Evolutionary conservation across 2,888 invertebrate genomes (phyloP).

Genomic region (Achlya flavicornis): DNA sequence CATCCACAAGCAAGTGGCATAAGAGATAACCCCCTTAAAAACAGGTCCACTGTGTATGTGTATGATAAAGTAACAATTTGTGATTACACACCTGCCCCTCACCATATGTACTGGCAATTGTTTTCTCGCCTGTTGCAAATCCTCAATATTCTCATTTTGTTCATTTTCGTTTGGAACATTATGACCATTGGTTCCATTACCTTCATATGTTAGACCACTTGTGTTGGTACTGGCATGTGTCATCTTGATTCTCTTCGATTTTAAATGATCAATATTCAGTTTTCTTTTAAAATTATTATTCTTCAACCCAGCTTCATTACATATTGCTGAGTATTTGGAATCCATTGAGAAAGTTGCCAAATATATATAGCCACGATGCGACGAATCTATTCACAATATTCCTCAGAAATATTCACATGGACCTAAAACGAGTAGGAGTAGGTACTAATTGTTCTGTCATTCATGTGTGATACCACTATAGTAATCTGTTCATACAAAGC

Average conservation of each 20-base stretch:
- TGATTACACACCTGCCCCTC: conserved; percentile 63
- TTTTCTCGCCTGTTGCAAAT: conserved; percentile 70
- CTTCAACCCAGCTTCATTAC: conserved; percentile 45
- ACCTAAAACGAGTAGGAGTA: too few species aligned
- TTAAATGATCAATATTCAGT: conserved; percentile 43
- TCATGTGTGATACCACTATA: too few species aligned
- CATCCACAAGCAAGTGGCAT: too few species aligned
- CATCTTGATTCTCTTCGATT: conserved; percentile 59
- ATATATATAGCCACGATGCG: background rate
- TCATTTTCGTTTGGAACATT: conserved; percentile 27
- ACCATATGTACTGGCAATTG: conserved; percentile 83
- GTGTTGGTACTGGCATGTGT: conserved; percentile 21
- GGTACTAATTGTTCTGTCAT: too few species aligned
- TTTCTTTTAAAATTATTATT: conserved; percentile 52
- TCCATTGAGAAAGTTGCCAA: conserved; percentile 56
- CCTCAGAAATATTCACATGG: too few species aligned
- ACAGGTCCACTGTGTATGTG: too few species aligned
- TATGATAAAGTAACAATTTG: background rate
- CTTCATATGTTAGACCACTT: conserved; percentile 4
- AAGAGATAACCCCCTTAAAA: too few species aligned
- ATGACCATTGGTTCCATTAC: conserved; percentile 35
- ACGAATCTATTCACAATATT: too few species aligned
- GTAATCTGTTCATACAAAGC: too few species aligned
- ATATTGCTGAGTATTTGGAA: conserved; percentile 71
- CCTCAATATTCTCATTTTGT: conserved; percentile 41